These are phyloP conservation scores for Cyphomyrus discorhynchus DNA, from an alignment of 2,113 vertebrate species.

Conservation along the genomic window DNA sequence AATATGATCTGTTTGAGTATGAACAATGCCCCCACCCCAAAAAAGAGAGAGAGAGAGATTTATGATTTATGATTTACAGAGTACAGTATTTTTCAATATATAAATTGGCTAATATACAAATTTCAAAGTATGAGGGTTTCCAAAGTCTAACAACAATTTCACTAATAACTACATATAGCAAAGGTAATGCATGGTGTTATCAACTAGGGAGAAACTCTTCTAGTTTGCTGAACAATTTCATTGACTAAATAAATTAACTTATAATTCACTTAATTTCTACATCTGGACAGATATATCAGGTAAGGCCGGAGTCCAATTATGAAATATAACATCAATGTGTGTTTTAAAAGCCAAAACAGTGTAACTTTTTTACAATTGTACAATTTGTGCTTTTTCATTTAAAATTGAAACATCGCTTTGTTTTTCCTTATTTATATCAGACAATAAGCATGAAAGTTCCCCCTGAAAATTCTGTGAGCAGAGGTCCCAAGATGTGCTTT, in stretches of 20 bases:
- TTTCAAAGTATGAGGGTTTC: slow-evolving; percentile 56
- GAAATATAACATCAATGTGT: slow-evolving; percentile 43
- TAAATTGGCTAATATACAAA: slow-evolving; percentile 64
- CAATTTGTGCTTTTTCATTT: slow-evolving; percentile 88
- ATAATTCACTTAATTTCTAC: neutral
- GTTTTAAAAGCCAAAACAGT: slow-evolving; percentile 87
- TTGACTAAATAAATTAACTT: slow-evolving; percentile 4
- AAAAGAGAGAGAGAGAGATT: slow-evolving; percentile 24
- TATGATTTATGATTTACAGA: slow-evolving; percentile 33
- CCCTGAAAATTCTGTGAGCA: slow-evolving; percentile 42
- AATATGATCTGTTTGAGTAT: slow-evolving; percentile 23
- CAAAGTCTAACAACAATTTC: slow-evolving; percentile 62
- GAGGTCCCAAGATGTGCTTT: slow-evolving; percentile 13
- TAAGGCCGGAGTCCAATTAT: neutral
- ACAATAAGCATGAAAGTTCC: slow-evolving; percentile 66
- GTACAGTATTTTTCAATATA: slow-evolving; percentile 49
- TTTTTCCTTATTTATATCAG: slow-evolving; percentile 67
- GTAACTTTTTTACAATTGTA: slow-evolving; percentile 81
- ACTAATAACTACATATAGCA: slow-evolving; percentile 68
- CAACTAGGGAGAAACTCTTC: slow-evolving; percentile 44
- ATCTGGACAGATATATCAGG: neutral
- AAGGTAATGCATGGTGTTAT: slow-evolving; percentile 69
- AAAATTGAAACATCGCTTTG: slow-evolving; percentile 25
- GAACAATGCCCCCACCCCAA: slow-evolving; percentile 22
- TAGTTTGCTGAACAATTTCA: neutral